Conservation (phyloP, 35 echinoderm and acorn worm species). For the Hemicentrotus pulcherrimus region DNA sequence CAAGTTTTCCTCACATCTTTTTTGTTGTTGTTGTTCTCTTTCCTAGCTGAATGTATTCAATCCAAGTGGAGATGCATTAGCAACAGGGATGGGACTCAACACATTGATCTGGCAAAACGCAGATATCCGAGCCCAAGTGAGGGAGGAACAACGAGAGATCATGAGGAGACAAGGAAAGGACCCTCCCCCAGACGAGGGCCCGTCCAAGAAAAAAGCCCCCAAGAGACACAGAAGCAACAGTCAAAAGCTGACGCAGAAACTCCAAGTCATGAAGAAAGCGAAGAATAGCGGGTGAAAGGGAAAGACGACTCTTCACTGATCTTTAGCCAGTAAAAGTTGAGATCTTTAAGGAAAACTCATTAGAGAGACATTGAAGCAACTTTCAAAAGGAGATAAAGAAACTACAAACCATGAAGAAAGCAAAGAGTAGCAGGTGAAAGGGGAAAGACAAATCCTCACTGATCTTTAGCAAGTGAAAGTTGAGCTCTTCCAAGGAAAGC, state of each 20-base stretch:
- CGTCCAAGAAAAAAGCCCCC: neutral
- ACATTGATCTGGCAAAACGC: slow-evolving; percentile 41
- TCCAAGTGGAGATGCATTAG: slow-evolving; percentile 56
- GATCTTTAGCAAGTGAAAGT: neutral
- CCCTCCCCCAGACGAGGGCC: neutral
- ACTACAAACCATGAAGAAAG: neutral
- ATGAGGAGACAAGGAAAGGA: slow-evolving; percentile 33
- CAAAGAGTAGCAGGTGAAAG: neutral
- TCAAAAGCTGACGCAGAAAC: slow-evolving; percentile 31
- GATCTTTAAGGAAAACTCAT: neutral
- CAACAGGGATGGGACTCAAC: slow-evolving; percentile 63
- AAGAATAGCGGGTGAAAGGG: neutral
- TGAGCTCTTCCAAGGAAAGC: neutral
- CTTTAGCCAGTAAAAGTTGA: neutral
- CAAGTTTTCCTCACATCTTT: neutral
- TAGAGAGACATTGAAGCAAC: neutral
- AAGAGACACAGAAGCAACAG: neutral
- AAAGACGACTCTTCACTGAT: no score
- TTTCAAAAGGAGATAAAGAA: neutral
- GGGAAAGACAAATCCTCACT: neutral
- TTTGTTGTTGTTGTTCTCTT: neutral
- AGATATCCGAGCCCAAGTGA: neutral
- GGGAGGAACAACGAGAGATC: slow-evolving; percentile 8
- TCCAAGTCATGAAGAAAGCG: slow-evolving; percentile 24
- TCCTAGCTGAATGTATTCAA: slow-evolving; percentile 68